Conservation (phyloP, 2,888 invertebrate species). For the Temnothorax unifasciatus region DNA sequence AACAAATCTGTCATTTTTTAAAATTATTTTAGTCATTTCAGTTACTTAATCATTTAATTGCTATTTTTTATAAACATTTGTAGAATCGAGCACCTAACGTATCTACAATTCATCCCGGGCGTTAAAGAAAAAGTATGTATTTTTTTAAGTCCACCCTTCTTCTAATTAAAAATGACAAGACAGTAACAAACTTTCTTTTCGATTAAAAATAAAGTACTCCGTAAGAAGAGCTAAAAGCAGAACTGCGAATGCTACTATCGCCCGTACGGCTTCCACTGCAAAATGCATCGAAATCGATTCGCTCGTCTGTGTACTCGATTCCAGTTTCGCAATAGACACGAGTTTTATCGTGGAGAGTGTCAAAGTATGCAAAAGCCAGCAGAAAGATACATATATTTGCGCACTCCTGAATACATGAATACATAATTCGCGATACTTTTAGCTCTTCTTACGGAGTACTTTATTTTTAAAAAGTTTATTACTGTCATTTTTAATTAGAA, state of each 20-base stretch:
- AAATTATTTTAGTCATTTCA: background rate
- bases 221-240: background rate
- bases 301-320: background rate
- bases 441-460: background rate
- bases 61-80: background rate
- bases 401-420: background rate
- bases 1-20: background rate
- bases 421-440: background rate
- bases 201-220: slow-evolving; percentile 5
- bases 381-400: slow-evolving; percentile 7
- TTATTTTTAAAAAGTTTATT: background rate
- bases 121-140: background rate
- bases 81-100: background rate
- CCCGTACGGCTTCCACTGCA: background rate
- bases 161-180: background rate
- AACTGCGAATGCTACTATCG: background rate
- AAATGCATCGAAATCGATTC: slow-evolving; percentile 19
- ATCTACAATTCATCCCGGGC: background rate
- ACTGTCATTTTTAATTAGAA: background rate
- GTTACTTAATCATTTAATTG: background rate
- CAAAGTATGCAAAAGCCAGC: background rate
- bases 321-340: background rate
- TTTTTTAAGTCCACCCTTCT: background rate
- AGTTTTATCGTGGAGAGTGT: background rate
- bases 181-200: background rate